Evolutionary conservation across 2,888 invertebrate species (phyloP).

Genomic region (Ramazzottius varieornatus): DNA sequence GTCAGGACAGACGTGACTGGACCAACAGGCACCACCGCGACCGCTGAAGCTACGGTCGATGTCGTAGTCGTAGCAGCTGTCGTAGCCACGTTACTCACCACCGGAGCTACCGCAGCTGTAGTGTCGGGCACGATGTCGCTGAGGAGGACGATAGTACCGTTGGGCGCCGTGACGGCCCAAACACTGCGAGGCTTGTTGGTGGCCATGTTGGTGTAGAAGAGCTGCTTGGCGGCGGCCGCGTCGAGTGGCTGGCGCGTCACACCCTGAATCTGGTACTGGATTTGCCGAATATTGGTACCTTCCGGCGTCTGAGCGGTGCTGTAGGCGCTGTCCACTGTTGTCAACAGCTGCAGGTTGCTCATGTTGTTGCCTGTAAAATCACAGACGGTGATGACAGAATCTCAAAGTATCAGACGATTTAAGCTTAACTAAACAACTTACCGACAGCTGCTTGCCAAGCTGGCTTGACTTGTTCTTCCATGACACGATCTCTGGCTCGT

Average conservation of each 20-base stretch:
- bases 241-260: not conserved
- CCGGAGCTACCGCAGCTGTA: not conserved
- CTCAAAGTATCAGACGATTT: no score
- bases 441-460: not conserved
- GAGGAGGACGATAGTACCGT: not conserved
- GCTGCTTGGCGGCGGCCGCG: not conserved
- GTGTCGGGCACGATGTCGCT: not conserved
- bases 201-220: not conserved
- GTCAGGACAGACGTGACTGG: not conserved
- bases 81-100: not conserved
- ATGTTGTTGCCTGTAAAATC: not conserved
- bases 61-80: not conserved
- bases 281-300: not conserved
- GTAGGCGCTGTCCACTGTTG: not conserved
- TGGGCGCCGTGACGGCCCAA: not conserved
- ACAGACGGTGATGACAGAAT: no score
- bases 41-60: not conserved
- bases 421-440: not conserved
- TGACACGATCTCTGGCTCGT: not conserved
- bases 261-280: not conserved
- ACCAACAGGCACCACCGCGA: not conserved
- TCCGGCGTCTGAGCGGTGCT: not conserved
- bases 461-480: not conserved
- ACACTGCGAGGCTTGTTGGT: not conserved
- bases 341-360: not conserved